Evolutionary conservation across 2,888 invertebrate species (phyloP).

Genomic region (Chalcosyrphus nemorum): DNA sequence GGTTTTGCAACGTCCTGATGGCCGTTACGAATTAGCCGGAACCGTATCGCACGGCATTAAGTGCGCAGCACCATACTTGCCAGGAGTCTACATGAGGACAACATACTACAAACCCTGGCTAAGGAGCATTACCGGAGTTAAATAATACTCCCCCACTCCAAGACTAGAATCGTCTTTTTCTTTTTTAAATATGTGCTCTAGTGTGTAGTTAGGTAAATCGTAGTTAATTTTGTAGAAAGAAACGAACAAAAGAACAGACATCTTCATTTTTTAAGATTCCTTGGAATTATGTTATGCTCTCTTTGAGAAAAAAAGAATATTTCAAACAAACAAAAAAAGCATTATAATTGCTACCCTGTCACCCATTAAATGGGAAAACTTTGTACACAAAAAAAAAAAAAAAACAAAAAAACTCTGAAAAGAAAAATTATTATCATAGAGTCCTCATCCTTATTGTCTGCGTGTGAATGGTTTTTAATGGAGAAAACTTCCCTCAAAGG

Average conservation of each 20-base stretch:
- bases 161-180: constrained; percentile 1
- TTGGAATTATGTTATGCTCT: constrained; percentile 46
- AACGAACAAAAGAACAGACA: not conserved
- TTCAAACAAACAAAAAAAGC: constrained; percentile 8
- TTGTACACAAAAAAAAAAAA: constrained; percentile 30
- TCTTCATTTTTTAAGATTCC: not conserved
- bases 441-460: constrained; percentile 10
- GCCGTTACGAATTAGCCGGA: constrained; percentile 93
- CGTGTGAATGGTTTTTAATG: constrained; percentile 18
- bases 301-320: constrained; percentile 35
- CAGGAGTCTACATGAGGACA: constrained; percentile 97
- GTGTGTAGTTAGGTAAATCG: constrained; percentile 60
- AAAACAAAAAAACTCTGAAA: not conserved
- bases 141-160: constrained; percentile 78
- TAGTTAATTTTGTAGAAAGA: constrained; percentile 33
- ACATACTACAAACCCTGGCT: constrained; percentile 96
- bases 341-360: constrained; percentile 31
- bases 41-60: constrained; percentile 98
- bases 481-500: not conserved
- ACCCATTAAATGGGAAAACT: constrained; percentile 51
- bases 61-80: constrained; percentile 94
- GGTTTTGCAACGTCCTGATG: constrained; percentile 91
- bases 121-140: constrained; percentile 91
- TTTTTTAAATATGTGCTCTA: constrained; percentile 60
- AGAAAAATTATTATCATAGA: constrained; percentile 10